Conservation (phyloP, 2,888 invertebrate species). For the Andrena fulva region DNA sequence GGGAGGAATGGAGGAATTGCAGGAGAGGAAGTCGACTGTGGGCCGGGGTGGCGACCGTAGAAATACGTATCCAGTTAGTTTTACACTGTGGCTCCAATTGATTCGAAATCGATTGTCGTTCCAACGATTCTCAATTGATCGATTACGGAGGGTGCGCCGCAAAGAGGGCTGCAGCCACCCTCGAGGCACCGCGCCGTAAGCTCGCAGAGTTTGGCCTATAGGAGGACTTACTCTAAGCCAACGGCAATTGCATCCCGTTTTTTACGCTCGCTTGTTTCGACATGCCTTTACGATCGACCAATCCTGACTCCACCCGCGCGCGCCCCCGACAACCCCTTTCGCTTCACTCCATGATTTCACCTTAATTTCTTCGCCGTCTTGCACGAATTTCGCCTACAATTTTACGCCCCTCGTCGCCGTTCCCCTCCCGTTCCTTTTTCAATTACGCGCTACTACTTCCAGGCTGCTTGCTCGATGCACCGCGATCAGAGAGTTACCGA, state of each 20-base stretch:
- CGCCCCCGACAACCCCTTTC: conserved; percentile 16
- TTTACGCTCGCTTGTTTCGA: conserved; percentile 77
- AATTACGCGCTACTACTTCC: conserved; percentile 11
- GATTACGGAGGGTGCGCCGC: conserved; percentile 77
- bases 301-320: conserved; percentile 42
- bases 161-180: conserved; percentile 60
- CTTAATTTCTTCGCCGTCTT: conserved; percentile 65
- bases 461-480: conserved; percentile 18
- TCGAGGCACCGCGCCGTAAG: conserved; percentile 34
- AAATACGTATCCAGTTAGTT: conserved; percentile 84
- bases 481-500: conserved; percentile 26
- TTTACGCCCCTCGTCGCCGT: conserved; percentile 35
- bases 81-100: conserved; percentile 83
- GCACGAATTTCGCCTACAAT: conserved; percentile 58
- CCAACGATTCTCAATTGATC: conserved; percentile 84
- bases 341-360: conserved; percentile 45
- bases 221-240: conserved; percentile 77
- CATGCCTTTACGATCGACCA: conserved; percentile 71
- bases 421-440: conserved; percentile 32
- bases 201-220: conserved; percentile 64
- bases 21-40: conserved; percentile 68
- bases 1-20: conserved; percentile 57
- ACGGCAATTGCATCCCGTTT: conserved; percentile 80
- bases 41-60: conserved; percentile 74
- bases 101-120: conserved; percentile 84